Base-by-base conservation (phyloP, 2,113 vertebrate genomes). In the Corythornis madagascariensis region DNA sequence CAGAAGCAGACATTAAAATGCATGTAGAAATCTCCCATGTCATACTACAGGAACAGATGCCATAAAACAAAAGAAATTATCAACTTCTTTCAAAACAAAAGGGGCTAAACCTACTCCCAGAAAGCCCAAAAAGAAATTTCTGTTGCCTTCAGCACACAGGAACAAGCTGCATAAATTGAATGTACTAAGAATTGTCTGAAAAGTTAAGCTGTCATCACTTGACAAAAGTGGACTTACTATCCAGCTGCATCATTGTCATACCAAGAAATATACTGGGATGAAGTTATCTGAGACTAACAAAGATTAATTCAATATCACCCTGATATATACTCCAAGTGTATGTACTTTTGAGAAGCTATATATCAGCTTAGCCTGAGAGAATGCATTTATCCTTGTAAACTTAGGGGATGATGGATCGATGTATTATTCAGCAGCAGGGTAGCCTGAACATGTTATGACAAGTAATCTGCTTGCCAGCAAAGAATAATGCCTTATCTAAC, bases 401-500 rank as follows among this genome's bases (percentile, higher is more conserved):
- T 93, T 72, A 77, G 55, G 26, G 50, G 35, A 80, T 86, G 94
- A 95, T 69, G 83, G 72, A 94, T 94, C 2, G 16, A 31, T 64
- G 3, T 60, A 43, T 86, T 40, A 83, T 24, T 64, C 24, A 66
- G 22, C 78, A 65, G 52, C 52, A 69, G 74, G 4, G 33, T 60
- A 47, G 55, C 15, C 79, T 71, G 79, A 81, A 73, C 35, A n/a
- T 1, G 15, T 64, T 89, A 63, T 28, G 71, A 85, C 52, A 93
- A 87, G 69, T n/a, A 64, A 89, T 71, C 71, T 87, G 47, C 47
- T 56, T 67, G 56, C 38, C 42, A 83, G 91, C 52, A 74, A 83
- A 88, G 81, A 91, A 52, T 56, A 87, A 87, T 64, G 57, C 43
- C 20, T 60, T 60, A 57, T 73, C 64, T 60, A 48, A 55, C 10